Conservation (phyloP, 35 echinoderm and acorn worm species). For the Heliocidaris erythrogramma region DNA sequence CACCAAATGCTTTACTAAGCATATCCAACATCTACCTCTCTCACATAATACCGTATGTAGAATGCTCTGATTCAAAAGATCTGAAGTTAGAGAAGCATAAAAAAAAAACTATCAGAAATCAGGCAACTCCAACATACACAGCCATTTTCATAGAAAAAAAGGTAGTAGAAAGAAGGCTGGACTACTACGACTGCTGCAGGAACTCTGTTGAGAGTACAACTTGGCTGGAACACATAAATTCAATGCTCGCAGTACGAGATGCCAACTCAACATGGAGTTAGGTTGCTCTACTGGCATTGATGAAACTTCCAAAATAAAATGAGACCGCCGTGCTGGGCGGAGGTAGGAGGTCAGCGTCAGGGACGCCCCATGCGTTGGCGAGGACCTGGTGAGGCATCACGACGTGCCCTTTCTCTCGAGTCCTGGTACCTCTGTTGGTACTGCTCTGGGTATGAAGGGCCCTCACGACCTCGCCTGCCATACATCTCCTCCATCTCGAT, state of each 20-base stretch:
- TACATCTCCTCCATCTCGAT: slow-evolving; percentile 98
- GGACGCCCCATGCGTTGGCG: slow-evolving; percentile 60
- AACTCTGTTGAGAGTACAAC: slow-evolving; percentile 30
- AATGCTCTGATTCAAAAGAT: slow-evolving; percentile 46
- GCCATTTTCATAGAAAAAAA: slow-evolving; percentile 46
- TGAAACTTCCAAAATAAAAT: slow-evolving; percentile 46
- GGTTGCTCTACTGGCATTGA: slow-evolving; percentile 19
- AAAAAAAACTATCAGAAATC: slow-evolving; percentile 38
- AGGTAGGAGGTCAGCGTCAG: slow-evolving; percentile 53
- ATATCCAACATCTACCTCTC: background rate
- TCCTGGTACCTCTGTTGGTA: slow-evolving; percentile 65
- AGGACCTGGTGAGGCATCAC: slow-evolving; percentile 73
- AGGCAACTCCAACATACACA: slow-evolving; percentile 38
- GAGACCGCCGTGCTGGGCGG: slow-evolving; percentile 24
- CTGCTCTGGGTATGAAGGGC: slow-evolving; percentile 72
- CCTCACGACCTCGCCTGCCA: slow-evolving; percentile 58
- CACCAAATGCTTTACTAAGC: background rate
- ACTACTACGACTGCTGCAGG: slow-evolving; percentile 28
- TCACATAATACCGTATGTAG: background rate
- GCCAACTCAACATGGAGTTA: slow-evolving; percentile 41
- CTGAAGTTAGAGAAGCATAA: slow-evolving; percentile 40
- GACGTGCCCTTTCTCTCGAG: slow-evolving; percentile 63
- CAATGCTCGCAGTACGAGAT: slow-evolving; percentile 46
- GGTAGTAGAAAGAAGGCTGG: slow-evolving; percentile 43
- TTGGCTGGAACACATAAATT: slow-evolving; percentile 54